Evolutionary conservation across 2,888 invertebrate species (phyloP).

Genomic region (Eupithecia centaureata): DNA sequence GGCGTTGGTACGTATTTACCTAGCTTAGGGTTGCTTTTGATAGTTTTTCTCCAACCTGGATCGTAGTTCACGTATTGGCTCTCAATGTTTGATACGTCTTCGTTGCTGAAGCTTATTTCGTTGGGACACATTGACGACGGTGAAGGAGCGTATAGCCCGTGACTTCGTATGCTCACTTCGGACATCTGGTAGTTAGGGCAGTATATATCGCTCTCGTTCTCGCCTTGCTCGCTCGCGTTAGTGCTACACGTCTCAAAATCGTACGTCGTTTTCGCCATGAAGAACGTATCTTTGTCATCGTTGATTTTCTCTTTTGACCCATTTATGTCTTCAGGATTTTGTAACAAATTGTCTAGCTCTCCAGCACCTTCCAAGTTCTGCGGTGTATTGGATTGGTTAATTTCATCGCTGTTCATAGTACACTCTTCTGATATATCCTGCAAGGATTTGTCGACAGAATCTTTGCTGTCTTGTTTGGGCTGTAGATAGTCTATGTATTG

Average conservation of each 20-base stretch:
- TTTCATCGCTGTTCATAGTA: slow-evolving; percentile 76
- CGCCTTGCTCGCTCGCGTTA: slow-evolving; percentile 77
- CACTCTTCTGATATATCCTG: slow-evolving; percentile 80
- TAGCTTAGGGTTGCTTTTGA: slow-evolving; percentile 71
- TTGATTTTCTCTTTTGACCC: slow-evolving; percentile 70
- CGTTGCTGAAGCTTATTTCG: slow-evolving; percentile 79
- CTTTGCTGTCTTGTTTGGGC: slow-evolving; percentile 71
- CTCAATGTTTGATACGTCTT: slow-evolving; percentile 78
- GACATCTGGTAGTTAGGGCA: slow-evolving; percentile 85
- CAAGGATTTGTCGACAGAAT: slow-evolving; percentile 68
- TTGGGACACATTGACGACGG: slow-evolving; percentile 81
- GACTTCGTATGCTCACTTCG: slow-evolving; percentile 86
- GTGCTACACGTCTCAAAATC: slow-evolving; percentile 79
- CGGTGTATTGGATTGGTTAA: slow-evolving; percentile 65
- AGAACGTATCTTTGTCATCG: slow-evolving; percentile 72
- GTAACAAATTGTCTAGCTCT: slow-evolving; percentile 68
- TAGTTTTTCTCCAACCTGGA: slow-evolving; percentile 80
- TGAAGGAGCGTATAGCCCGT: slow-evolving; percentile 86
- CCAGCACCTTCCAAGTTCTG: slow-evolving; percentile 60
- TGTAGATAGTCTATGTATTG: slow-evolving; percentile 79
- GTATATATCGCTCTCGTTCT: slow-evolving; percentile 86
- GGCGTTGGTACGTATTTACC: slow-evolving; percentile 75
- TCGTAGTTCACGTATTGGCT: slow-evolving; percentile 84
- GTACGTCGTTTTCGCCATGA: slow-evolving; percentile 73
- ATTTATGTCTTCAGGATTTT: slow-evolving; percentile 55